Conservation (phyloP, 2,888 invertebrate genomes). For the Thereva unica region DNA sequence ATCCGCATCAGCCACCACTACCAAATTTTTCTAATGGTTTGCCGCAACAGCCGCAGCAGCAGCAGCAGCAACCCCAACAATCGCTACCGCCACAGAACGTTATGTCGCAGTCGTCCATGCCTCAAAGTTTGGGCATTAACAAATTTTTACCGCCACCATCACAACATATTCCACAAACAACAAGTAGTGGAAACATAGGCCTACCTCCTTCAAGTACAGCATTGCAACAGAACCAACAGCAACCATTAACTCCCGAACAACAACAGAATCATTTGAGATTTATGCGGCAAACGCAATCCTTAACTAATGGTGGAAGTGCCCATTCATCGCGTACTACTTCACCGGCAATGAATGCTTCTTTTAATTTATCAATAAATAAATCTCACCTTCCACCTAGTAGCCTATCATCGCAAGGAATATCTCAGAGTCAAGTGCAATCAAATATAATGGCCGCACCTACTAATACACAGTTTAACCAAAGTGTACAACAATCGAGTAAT, state of each 20-base stretch:
- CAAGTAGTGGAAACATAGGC: neutral
- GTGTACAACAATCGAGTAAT: slow-evolving; percentile 5
- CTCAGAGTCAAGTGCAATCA: neutral
- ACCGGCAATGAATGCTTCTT: slow-evolving; percentile 47
- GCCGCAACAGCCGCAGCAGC: slow-evolving; percentile 20
- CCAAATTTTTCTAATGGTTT: slow-evolving; percentile 23
- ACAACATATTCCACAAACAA: no score
- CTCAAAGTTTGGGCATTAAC: slow-evolving; percentile 24
- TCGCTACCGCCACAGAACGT: neutral
- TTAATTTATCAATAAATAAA: slow-evolving; percentile 37
- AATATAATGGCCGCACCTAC: neutral
- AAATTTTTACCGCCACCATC: slow-evolving; percentile 11
- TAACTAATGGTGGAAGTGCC: slow-evolving; percentile 46
- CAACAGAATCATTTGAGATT: slow-evolving; percentile 28
- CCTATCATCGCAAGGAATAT: slow-evolving; percentile 1
- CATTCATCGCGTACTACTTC: slow-evolving; percentile 57
- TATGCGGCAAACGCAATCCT: slow-evolving; percentile 2
- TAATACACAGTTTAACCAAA: neutral
- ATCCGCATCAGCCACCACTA: slow-evolving; percentile 13
- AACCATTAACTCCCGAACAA: slow-evolving; percentile 15
- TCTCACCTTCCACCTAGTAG: slow-evolving; percentile 37
- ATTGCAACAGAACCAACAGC: neutral
- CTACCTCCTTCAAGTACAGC: neutral
- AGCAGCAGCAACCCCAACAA: slow-evolving; percentile 8
- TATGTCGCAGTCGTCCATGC: no score